Percentiles rank a stretch among this genome's conserved stretches.
These are phyloP conservation scores for Diploptera punctata DNA, from an alignment of 2,888 invertebrate genomes.

Conservation along the genomic window DNA sequence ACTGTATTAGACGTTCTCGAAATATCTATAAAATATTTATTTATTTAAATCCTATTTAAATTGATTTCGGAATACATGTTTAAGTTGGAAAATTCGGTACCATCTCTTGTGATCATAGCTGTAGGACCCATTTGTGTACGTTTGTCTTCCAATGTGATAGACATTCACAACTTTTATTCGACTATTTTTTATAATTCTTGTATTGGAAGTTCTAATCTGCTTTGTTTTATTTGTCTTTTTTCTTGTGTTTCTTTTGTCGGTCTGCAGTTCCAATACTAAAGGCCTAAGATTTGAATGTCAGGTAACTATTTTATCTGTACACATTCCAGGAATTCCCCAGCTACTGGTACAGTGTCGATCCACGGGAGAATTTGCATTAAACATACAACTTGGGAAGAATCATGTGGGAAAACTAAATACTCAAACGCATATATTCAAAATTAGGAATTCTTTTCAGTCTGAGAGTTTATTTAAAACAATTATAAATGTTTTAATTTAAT, in stretches of 20 bases:
- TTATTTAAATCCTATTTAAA: too few relatives aligned
- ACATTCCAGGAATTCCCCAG: slow-evolving; percentile 12
- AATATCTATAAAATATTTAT: too few relatives aligned
- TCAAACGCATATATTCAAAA: neutral
- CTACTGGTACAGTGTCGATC: slow-evolving; percentile 20
- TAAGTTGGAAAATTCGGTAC: too few relatives aligned
- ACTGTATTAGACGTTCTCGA: too few relatives aligned
- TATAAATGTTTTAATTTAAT: too few relatives aligned
- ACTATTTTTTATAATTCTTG: slow-evolving; percentile 11
- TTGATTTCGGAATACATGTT: too few relatives aligned
- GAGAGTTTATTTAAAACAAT: too few relatives aligned
- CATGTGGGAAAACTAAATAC: neutral
- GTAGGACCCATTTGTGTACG: slow-evolving; percentile 11
- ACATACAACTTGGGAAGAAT: neutral
- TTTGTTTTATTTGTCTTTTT: neutral
- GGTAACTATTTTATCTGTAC: slow-evolving; percentile 25
- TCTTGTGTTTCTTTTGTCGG: slow-evolving; percentile 1
- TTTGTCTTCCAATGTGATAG: slow-evolving; percentile 19
- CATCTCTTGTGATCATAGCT: neutral
- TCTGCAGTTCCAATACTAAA: slow-evolving; percentile 2
- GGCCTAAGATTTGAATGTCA: slow-evolving; percentile 20
- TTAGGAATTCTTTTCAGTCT: too few relatives aligned
- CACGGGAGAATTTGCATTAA: slow-evolving; percentile 16
- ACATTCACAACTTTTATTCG: slow-evolving; percentile 14
- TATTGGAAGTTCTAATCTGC: slow-evolving; percentile 17